Percentiles rank a stretch among this genome's conserved stretches.
Evolutionary conservation across 2,888 invertebrate species (phyloP).

Genomic region (Acanthosepion pharaonis): DNA sequence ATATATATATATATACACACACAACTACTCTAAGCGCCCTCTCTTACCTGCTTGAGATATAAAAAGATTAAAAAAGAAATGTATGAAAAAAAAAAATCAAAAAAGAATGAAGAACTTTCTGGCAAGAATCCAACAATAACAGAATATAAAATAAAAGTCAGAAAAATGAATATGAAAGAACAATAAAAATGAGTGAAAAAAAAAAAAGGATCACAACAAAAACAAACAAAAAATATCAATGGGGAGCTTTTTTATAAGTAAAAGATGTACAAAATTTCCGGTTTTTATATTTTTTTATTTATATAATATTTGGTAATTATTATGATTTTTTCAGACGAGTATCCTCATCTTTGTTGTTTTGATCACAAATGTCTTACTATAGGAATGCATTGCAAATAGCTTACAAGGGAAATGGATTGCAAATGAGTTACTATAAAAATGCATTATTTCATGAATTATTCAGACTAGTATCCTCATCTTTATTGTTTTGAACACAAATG

Average conservation of each 20-base stretch:
- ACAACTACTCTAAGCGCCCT: not conserved
- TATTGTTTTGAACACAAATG: too few species aligned
- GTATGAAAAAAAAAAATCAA: not conserved
- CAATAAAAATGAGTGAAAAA: not conserved
- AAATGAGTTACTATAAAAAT: too few species aligned
- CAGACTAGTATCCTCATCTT: too few species aligned
- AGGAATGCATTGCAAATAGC: too few species aligned
- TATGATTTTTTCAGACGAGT: too few species aligned
- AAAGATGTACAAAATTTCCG: not conserved
- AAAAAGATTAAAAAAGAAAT: not conserved
- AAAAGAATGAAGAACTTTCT: not conserved
- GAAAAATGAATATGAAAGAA: too few species aligned
- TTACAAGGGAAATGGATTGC: too few species aligned
- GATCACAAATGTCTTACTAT: too few species aligned
- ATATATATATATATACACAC: too few species aligned
- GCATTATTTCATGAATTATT: too few species aligned
- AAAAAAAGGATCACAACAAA: not conserved
- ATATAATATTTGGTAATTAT: not conserved
- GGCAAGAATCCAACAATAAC: not conserved
- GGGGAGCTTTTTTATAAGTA: slow-evolving; percentile 10
- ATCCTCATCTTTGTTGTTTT: too few species aligned
- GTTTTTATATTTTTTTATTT: not conserved
- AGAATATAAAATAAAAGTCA: not conserved
- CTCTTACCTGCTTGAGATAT: not conserved
- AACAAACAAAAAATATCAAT: not conserved